Evolutionary conservation across 2,888 invertebrate species (phyloP).

Genomic region (Dynastes hyllus): DNA sequence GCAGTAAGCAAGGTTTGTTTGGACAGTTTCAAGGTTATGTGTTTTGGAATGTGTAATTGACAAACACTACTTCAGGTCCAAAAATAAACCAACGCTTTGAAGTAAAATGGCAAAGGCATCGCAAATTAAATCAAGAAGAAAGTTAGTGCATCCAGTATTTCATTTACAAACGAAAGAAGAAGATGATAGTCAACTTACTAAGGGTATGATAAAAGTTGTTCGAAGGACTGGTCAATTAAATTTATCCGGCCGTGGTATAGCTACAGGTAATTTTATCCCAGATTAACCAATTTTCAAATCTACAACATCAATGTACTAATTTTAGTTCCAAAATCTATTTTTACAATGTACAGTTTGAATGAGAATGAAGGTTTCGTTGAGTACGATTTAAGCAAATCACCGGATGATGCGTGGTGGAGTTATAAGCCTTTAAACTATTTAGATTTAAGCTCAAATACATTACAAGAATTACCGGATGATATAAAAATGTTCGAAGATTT

Average conservation of each 20-base stretch:
- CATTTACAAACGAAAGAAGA: slow-evolving; percentile 82
- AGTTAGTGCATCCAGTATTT: slow-evolving; percentile 76
- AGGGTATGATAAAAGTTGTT: slow-evolving; percentile 84
- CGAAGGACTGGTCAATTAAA: slow-evolving; percentile 87
- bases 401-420: slow-evolving; percentile 87
- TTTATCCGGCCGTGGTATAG: slow-evolving; percentile 83
- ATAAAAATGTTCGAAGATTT: slow-evolving; percentile 80
- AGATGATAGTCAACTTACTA: slow-evolving; percentile 80
- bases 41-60: slow-evolving; percentile 34
- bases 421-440: slow-evolving; percentile 84
- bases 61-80: slow-evolving; percentile 28
- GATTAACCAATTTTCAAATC: not conserved
- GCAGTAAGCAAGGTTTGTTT: slow-evolving; percentile 35
- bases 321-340: slow-evolving; percentile 83
- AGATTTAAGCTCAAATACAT: slow-evolving; percentile 84
- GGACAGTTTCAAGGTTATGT: slow-evolving; percentile 49
- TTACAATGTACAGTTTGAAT: slow-evolving; percentile 81
- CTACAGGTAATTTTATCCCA: slow-evolving; percentile 76
- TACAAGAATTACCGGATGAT: slow-evolving; percentile 78
- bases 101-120: slow-evolving; percentile 65
- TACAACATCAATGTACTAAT: slow-evolving; percentile 47
- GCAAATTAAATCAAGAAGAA: slow-evolving; percentile 67
- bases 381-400: slow-evolving; percentile 75
- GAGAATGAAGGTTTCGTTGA: slow-evolving; percentile 76
- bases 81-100: slow-evolving; percentile 14